Evolutionary conservation across 2,113 vertebrate genomes (phyloP), one percentile per base, ranked within the genome.

Genomic region (Albula glossodonta): DNA sequence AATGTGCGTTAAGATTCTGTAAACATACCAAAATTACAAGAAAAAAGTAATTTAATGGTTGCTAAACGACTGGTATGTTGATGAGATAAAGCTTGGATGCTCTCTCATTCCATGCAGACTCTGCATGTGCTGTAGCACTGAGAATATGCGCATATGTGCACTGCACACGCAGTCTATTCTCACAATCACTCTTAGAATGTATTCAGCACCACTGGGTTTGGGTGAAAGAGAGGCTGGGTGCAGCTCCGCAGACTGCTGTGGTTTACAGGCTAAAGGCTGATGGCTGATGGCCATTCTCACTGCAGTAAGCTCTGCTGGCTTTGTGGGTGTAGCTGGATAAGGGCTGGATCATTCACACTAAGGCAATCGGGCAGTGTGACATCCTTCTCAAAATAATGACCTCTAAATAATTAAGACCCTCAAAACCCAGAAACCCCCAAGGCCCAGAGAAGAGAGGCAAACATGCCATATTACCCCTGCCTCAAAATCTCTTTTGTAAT

Each of bases 41-140:
- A 80, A 52, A 66, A 57, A 51, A 85, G 60, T 66, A 85, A 79
- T 15, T 5, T 22, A 81, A 31, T 79, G 53, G 80, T 83, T 87
- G 82, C 81, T 87, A 80, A 51, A 81, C 81, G 49, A 87, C 86
- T 83, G 82, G 15, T 17, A 50, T 57, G 84, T 52, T 77, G 49
- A 52, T 79, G 74, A 3, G 52, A 6, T 31, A 56, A 51, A 84
- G 41, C 41, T 4, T 53, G 57, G 25, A 79, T 57, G 56, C 10
- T 4, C 49, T 51, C 22, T 15, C 15, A 41, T 53, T 10, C 4
- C 11, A 8, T 5, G 3, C 50, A 15, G 77, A 3, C 48, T 50
- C 31, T 48, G 84, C 79, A 8, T 31, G 66, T n/a, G 83, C 53
- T 56, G 12, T 56, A 7, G 12, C 12, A 56, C 53, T 6, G 53